These are phyloP conservation scores for Clitarchus hookeri DNA, from an alignment of 2,888 invertebrate species.

Conservation along the genomic window DNA sequence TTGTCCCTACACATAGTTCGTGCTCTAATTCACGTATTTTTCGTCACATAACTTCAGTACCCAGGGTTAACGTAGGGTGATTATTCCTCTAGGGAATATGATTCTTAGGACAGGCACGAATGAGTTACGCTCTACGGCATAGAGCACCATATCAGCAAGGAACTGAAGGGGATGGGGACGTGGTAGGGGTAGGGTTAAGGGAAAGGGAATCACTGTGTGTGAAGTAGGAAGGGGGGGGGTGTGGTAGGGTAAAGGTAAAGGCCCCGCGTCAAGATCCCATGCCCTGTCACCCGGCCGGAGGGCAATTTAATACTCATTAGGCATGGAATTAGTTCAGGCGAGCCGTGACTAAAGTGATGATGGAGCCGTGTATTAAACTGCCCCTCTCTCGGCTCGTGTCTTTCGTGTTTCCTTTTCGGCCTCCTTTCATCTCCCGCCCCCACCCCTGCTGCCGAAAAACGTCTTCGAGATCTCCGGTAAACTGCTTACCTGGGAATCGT, in stretches of 20 bases:
- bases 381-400: background rate
- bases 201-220: too few species aligned
- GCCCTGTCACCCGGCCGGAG: background rate
- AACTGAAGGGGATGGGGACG: background rate
- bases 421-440: background rate
- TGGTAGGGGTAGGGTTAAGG: background rate
- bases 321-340: conserved; percentile 10
- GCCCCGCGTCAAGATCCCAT: background rate
- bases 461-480: background rate
- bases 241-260: background rate
- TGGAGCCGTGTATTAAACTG: conserved; percentile 7
- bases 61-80: too few species aligned
- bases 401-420: background rate
- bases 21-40: too few species aligned
- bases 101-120: too few species aligned
- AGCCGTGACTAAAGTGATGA: conserved; percentile 3
- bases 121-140: too few species aligned
- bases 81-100: too few species aligned
- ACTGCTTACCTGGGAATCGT: background rate
- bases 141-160: background rate
- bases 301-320: conserved; percentile 14
- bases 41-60: too few species aligned
- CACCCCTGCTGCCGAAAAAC: background rate
- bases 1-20: too few species aligned
- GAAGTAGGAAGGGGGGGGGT: background rate